Base-by-base conservation (phyloP, 2,888 invertebrate species). In the Diaphora mendica region DNA sequence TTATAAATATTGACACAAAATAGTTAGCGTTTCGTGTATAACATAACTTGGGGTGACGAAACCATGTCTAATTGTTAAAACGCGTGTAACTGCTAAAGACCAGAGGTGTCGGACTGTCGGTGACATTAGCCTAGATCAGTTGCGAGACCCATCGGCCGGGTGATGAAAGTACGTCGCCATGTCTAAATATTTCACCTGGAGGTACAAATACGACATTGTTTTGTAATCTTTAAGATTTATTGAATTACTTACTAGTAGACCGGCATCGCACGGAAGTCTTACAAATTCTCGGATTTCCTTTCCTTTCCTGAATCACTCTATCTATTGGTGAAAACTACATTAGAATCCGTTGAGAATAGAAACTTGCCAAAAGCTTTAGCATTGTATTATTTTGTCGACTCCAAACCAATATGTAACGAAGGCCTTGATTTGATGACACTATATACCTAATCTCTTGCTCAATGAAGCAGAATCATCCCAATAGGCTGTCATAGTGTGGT, bases 91-190 rank as follows among this genome's bases (percentile, higher is more conserved):
- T n/a, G 17, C 26, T 42, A 62, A 62, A 30, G 70, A 70, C 30
- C 30, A 20, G 23, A 26, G 69, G 35, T n/a, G n/a, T 39, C 59
- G 30, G 39, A 13, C 26, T n/a, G n/a, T 39, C 59, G 30, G 39
- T 20, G 26, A 42, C 59, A 42, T 69, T 69, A 69, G 59, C 70
- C 59, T 20, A 44, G 62, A 59, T 59, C 62, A 44, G 70, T 62
- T 70, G 62, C 62, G 70, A 35, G n/a, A 26, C n/a, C 51, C n/a
- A 55, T 26, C 42, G 20, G 26, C 9, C 9, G n/a, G 23, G 30
- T 42, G 42, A 11, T 70, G 62, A 62, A 42, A 44, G 23, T 8
- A 23, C 17, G 35, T 20, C 30, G 39, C 39, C 42, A 62, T 42
- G 30, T 70, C 42, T 26, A 3, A 42, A 30, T 59, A 35, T 20